phyloP scores from a whole-genome alignment of 2,113 vertebrate species.

The Peromyscus maniculatus region DNA sequence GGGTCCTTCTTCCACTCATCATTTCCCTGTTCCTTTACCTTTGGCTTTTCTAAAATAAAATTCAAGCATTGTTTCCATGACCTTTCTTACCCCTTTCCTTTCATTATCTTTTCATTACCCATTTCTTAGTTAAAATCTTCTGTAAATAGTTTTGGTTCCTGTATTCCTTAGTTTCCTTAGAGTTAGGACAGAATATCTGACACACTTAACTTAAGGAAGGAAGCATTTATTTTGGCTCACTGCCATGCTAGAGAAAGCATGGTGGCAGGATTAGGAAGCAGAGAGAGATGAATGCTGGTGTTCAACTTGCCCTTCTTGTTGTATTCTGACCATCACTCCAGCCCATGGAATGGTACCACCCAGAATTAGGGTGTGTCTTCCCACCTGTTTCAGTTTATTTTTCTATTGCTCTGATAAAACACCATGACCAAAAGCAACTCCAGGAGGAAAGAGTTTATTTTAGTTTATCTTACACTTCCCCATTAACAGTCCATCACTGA shows the following conservation, averaged over 20 bases:
- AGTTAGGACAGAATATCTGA: neutral
- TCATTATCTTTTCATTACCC: neutral
- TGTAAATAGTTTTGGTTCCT: neutral
- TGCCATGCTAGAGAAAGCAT: neutral
- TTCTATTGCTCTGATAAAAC: neutral
- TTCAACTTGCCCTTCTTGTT: neutral
- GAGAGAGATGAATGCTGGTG: neutral
- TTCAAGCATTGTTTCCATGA: neutral
- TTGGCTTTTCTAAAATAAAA: conserved; percentile 34
- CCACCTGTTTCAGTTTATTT: neutral
- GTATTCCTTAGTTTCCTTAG: too few relatives aligned
- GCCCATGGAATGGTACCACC: neutral
- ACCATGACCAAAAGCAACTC: neutral
- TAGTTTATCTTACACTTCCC: neutral
- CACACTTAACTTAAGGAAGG: neutral
- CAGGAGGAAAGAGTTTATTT: neutral
- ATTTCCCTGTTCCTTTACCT: neutral
- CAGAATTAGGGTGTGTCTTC: neutral
- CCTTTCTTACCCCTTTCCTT: neutral
- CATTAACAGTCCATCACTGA: neutral
- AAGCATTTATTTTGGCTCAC: neutral
- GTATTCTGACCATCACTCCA: neutral
- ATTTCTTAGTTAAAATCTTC: neutral
- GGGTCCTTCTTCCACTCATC: neutral
- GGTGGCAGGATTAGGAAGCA: neutral